phyloP scores from a whole-genome alignment of 2,797 vertebrate genomes.

The Xenops minutus region DNA sequence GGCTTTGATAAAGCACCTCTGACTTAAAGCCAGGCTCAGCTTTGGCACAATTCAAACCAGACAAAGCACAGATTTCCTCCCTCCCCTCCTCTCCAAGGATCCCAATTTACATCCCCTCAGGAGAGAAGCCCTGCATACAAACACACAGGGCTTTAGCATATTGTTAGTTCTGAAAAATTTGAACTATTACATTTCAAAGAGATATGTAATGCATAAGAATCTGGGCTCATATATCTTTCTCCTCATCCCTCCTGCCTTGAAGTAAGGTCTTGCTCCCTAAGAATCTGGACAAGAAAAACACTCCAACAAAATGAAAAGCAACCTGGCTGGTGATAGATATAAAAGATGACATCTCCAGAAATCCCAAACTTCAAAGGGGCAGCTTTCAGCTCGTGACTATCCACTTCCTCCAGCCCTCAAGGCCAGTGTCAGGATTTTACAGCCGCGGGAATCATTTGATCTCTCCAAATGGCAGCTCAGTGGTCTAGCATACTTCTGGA shows the following conservation, averaged over 20 bases:
- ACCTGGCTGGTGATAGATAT: constrained; percentile 28
- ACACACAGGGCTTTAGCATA: rapidly evolving
- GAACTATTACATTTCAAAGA: constrained; percentile 37
- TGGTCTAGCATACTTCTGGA: constrained; percentile 37
- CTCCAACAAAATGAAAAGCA: constrained; percentile 34
- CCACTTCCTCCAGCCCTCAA: constrained; percentile 13
- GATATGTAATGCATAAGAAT: neutral
- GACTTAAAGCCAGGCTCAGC: neutral
- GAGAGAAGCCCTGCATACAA: neutral
- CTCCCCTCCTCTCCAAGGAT: rapidly evolving
- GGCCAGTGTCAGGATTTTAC: constrained; percentile 41
- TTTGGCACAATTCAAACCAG: neutral
- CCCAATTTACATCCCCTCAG: neutral
- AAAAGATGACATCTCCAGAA: constrained; percentile 56
- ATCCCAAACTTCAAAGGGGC: constrained; percentile 53
- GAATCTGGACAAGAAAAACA: constrained; percentile 24
- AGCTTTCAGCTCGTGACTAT: constrained; percentile 10
- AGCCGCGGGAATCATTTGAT: constrained; percentile 28
- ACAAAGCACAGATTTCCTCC: neutral
- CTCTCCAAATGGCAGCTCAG: constrained; percentile 40
- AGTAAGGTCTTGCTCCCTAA: constrained; percentile 34
- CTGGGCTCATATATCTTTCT: constrained; percentile 20
- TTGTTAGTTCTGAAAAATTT: neutral
- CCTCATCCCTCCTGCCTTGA: constrained; percentile 19
- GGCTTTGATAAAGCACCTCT: neutral